Percentiles rank a stretch among this genome's conserved stretches.
phyloP scores from a whole-genome alignment of 2,888 invertebrate genomes.

The Heliothis peltigera region DNA sequence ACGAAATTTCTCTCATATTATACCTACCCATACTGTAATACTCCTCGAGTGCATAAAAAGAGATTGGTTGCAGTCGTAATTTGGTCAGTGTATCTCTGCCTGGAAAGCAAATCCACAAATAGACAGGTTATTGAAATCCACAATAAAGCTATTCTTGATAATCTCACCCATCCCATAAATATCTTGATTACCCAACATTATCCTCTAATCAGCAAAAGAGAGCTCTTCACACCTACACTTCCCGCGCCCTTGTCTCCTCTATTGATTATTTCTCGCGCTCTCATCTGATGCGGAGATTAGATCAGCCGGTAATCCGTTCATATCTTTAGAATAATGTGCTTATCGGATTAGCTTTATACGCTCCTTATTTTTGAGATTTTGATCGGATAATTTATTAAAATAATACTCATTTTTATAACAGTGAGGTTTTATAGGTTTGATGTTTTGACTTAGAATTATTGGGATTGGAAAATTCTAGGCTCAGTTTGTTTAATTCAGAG shows the following conservation, averaged over 20 bases:
- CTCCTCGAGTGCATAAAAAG: too few species aligned
- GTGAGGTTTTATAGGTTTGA: too few species aligned
- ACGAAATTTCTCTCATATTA: too few species aligned
- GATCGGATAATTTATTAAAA: background rate
- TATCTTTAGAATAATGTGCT: constrained; percentile 30
- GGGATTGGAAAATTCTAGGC: too few species aligned
- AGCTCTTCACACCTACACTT: background rate
- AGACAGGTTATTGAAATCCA: background rate
- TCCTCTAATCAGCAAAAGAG: background rate
- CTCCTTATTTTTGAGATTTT: background rate
- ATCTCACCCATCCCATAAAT: too few species aligned
- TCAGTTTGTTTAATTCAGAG: too few species aligned
- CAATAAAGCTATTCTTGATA: constrained; percentile 10
- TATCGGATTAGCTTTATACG: constrained; percentile 14
- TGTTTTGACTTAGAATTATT: too few species aligned
- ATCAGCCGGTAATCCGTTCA: constrained; percentile 37
- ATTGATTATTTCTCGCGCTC: constrained; percentile 44
- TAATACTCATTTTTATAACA: too few species aligned
- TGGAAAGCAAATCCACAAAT: too few species aligned
- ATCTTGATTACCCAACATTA: constrained; percentile 1
- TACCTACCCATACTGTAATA: too few species aligned
- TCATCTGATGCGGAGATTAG: constrained; percentile 40
- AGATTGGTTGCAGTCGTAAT: too few species aligned
- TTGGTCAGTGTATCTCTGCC: too few species aligned
- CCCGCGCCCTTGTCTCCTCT: constrained; percentile 21